phyloP scores from a whole-genome alignment of 2,797 vertebrate species.

The Sphenopsis melanotis region DNA sequence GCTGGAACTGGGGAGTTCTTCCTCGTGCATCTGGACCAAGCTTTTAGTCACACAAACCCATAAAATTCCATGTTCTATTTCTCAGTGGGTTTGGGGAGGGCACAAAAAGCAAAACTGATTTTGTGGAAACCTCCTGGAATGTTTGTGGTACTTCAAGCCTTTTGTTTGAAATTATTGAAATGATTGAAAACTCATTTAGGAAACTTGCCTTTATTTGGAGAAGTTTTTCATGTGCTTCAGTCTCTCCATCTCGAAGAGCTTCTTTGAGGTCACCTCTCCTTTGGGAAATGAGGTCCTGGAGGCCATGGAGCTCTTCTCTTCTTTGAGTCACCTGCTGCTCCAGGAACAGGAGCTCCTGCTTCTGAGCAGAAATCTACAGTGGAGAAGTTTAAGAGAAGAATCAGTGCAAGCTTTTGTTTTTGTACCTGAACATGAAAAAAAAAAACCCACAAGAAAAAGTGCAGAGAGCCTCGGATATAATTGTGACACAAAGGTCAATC shows the following conservation, averaged over 20 bases:
- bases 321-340: conserved; percentile 71
- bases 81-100: not conserved
- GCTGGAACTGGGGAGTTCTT: not conserved
- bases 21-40: not conserved
- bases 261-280: conserved; percentile 73
- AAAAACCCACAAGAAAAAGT: not conserved
- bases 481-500: not conserved
- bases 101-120: not conserved
- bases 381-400: not conserved
- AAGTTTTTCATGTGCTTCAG: conserved; percentile 74
- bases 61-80: not conserved
- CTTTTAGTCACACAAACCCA: not conserved
- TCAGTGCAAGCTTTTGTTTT: not conserved
- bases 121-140: not conserved
- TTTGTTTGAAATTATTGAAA: not conserved
- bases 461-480: not conserved
- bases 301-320: conserved; percentile 73
- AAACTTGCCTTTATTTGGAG: conserved; percentile 73
- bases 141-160: not conserved
- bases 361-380: conserved; percentile 70
- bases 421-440: not conserved
- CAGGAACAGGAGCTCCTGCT: conserved; percentile 73
- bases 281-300: conserved; percentile 72
- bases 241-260: conserved; percentile 75
- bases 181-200: not conserved